These are phyloP conservation scores for Acromyrmex charruanus DNA, from an alignment of 1,140 invertebrate species.

Conservation along the genomic window DNA sequence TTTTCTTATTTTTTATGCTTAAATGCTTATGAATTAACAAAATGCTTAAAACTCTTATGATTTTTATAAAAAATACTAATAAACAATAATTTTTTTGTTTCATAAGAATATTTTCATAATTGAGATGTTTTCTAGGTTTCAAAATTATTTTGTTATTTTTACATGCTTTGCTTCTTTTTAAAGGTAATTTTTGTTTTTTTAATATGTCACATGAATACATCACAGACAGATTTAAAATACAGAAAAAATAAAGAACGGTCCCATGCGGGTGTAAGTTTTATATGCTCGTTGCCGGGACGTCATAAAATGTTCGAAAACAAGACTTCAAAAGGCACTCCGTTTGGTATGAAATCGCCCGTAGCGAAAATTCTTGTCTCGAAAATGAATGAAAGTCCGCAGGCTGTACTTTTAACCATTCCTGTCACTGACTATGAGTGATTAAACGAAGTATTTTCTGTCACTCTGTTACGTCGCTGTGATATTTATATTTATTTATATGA, in stretches of 20 bases:
- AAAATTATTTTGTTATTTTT: not conserved
- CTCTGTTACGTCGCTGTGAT: not conserved
- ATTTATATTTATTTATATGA: slow-evolving; percentile 4
- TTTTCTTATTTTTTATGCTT: not conserved
- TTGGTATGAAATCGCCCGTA: slow-evolving; percentile 26
- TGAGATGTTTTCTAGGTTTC: not conserved
- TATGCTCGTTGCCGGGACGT: not conserved
- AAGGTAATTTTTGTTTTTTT: not conserved
- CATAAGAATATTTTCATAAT: not conserved
- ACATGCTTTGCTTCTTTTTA: not conserved
- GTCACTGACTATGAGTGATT: slow-evolving; percentile 39
- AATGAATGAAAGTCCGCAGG: slow-evolving; percentile 32
- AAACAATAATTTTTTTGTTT: not conserved
- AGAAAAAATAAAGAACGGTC: not conserved
- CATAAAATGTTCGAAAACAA: slow-evolving; percentile 13
- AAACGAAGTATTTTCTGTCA: slow-evolving; percentile 21
- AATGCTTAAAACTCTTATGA: not conserved
- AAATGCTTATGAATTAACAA: not conserved
- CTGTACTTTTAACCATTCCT: slow-evolving; percentile 26
- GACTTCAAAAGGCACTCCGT: slow-evolving; percentile 42
- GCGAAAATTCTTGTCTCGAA: slow-evolving; percentile 16
- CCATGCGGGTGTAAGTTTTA: not conserved
- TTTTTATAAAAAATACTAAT: slow-evolving; percentile 6
- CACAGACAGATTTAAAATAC: not conserved
- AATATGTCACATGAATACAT: not conserved